These are phyloP conservation scores for Scaeva pyrastri DNA, from an alignment of 2,888 invertebrate genomes.

Conservation along the genomic window DNA sequence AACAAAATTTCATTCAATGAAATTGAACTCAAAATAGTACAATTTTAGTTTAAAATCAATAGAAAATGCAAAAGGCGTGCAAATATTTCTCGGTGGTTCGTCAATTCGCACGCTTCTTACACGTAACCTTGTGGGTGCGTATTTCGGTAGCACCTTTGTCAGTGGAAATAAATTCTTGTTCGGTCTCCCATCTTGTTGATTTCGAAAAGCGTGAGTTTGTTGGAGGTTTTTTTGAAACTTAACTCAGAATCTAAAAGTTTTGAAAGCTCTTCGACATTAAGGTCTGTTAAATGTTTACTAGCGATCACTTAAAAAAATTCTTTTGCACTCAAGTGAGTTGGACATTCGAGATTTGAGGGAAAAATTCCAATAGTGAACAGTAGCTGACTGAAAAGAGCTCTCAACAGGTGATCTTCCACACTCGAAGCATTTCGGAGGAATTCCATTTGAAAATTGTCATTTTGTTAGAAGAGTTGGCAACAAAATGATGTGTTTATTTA, in stretches of 20 bases:
- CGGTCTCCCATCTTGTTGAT: slow-evolving; percentile 75
- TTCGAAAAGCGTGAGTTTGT: slow-evolving; percentile 34
- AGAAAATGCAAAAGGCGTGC: not conserved
- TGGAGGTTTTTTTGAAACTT: not conserved
- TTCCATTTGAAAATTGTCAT: not conserved
- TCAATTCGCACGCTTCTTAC: slow-evolving; percentile 76
- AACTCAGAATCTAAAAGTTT: not conserved
- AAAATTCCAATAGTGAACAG: slow-evolving; percentile 59
- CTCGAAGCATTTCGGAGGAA: slow-evolving; percentile 25
- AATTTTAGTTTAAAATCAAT: slow-evolving; percentile 16
- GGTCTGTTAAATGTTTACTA: not conserved
- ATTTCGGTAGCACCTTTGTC: slow-evolving; percentile 82
- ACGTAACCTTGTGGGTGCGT: slow-evolving; percentile 84
- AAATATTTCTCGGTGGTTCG: slow-evolving; percentile 28
- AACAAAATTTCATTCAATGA: slow-evolving; percentile 45
- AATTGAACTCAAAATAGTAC: slow-evolving; percentile 37
- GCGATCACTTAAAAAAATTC: not conserved
- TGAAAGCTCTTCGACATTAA: not conserved
- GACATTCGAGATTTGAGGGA: not conserved
- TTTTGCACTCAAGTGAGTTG: not conserved
- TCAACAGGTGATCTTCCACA: slow-evolving; percentile 72
- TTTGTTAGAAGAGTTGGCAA: not conserved
- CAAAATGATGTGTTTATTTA: not conserved
- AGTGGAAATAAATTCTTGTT: slow-evolving; percentile 77
- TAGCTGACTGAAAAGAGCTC: slow-evolving; percentile 61